Conservation (phyloP, 2,888 invertebrate species). For the Coelogynopora nodosa region DNA sequence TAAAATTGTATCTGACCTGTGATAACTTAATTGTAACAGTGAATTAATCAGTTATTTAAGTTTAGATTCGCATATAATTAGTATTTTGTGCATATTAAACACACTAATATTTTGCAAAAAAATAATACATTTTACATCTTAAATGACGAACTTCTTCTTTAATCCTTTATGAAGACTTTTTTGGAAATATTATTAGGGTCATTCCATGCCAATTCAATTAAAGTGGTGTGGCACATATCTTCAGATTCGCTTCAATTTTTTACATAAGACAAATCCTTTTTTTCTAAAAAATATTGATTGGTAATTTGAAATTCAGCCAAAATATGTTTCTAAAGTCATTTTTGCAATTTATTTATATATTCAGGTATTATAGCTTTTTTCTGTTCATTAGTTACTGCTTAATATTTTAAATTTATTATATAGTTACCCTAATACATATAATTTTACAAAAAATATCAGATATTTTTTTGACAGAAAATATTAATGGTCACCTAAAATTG, state of each 20-base stretch:
- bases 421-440: not conserved
- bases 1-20: too few relatives aligned
- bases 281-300: not conserved
- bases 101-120: too few relatives aligned
- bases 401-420: not conserved
- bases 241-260: not conserved
- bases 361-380: not conserved
- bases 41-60: too few relatives aligned
- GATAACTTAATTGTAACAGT: too few relatives aligned
- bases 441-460: not conserved
- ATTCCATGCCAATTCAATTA: not conserved
- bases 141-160: too few relatives aligned
- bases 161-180: too few relatives aligned
- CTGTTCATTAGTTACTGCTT: not conserved
- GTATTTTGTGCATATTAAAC: too few relatives aligned
- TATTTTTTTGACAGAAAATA: not conserved
- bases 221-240: not conserved
- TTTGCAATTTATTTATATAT: not conserved
- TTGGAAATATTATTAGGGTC: too few relatives aligned
- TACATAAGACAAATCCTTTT: not conserved
- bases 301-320: not conserved
- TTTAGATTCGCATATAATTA: too few relatives aligned
- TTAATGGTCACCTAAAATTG: not conserved
- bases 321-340: not conserved
- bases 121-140: too few relatives aligned